A percentile compares a stretch with the other conserved stretches of the same genome.
phyloP scores from a whole-genome alignment of 1,140 invertebrate species.

The Pachyrhynchus sulphureomaculatus region DNA sequence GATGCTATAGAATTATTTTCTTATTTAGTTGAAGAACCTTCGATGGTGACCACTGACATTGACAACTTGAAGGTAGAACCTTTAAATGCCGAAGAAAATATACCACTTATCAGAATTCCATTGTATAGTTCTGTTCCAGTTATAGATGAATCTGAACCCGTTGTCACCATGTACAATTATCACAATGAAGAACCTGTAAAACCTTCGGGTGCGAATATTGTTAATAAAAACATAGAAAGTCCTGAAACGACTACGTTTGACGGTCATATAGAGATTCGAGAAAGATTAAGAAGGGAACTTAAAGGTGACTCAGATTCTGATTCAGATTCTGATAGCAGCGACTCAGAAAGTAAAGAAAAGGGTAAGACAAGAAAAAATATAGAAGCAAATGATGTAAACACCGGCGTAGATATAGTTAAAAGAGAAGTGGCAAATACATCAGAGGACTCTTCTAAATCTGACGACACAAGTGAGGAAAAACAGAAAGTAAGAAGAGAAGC shows the following conservation, averaged over 20 bases:
- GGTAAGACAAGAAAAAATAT: not conserved
- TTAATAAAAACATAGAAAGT: not conserved
- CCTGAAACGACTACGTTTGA: not conserved
- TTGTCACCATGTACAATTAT: not conserved
- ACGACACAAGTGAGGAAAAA: conserved; percentile 18
- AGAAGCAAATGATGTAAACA: not conserved
- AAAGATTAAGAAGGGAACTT: not conserved
- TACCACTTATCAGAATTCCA: not conserved
- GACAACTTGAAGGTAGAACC: conserved; percentile 7
- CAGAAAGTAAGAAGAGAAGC: conserved; percentile 9
- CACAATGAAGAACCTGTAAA: conserved; percentile 4
- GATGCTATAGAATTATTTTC: too few relatives aligned
- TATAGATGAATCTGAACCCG: conserved; percentile 11
- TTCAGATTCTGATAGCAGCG: conserved; percentile 2
- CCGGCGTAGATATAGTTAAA: not conserved
- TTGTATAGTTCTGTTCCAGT: conserved; percentile 9
- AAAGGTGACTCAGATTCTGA: not conserved
- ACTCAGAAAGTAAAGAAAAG: not conserved
- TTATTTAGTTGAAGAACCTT: not conserved
- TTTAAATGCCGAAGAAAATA: not conserved
- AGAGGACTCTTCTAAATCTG: conserved; percentile 12
- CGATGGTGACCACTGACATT: not conserved
- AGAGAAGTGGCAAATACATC: conserved; percentile 1
- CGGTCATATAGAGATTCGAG: not conserved
- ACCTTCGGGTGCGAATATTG: not conserved